phyloP scores from a whole-genome alignment of 2,113 vertebrate genomes.

The Charadrius vociferus region DNA sequence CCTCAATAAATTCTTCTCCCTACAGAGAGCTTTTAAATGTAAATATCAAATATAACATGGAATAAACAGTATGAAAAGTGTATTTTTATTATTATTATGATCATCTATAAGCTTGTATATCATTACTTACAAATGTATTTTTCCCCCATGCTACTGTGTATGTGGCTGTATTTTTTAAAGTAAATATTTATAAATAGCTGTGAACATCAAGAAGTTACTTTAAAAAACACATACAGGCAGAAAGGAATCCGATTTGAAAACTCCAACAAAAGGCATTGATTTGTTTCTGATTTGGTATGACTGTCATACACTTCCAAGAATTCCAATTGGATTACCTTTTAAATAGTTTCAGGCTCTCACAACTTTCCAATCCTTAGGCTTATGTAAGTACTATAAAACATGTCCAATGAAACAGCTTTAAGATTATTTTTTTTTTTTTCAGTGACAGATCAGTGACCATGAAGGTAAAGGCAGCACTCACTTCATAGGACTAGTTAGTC shows the following conservation, averaged over 20 bases:
- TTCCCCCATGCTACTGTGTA: no score
- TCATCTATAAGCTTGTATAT: not conserved
- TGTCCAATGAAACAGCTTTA: not conserved
- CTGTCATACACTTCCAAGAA: not conserved
- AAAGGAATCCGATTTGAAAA: not conserved
- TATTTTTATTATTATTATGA: no score
- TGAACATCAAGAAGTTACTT: not conserved
- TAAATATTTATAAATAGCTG: not conserved
- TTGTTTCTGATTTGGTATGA: not conserved
- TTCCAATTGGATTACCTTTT: not conserved
- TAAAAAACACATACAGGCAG: not conserved
- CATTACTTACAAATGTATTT: not conserved
- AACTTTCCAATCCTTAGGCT: not conserved
- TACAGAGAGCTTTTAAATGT: not conserved
- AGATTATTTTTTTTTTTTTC: accelerated
- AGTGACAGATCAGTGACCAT: not conserved
- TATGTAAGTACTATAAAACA: not conserved
- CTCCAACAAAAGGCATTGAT: not conserved
- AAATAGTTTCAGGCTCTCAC: not conserved
- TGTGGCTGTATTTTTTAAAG: not conserved
- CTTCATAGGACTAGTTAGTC: not conserved
- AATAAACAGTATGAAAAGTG: not conserved
- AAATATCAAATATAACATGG: not conserved
- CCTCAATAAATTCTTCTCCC: not conserved
- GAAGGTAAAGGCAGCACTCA: not conserved